Conservation (phyloP, 2,888 invertebrate species). For the Noctua janthe region DNA sequence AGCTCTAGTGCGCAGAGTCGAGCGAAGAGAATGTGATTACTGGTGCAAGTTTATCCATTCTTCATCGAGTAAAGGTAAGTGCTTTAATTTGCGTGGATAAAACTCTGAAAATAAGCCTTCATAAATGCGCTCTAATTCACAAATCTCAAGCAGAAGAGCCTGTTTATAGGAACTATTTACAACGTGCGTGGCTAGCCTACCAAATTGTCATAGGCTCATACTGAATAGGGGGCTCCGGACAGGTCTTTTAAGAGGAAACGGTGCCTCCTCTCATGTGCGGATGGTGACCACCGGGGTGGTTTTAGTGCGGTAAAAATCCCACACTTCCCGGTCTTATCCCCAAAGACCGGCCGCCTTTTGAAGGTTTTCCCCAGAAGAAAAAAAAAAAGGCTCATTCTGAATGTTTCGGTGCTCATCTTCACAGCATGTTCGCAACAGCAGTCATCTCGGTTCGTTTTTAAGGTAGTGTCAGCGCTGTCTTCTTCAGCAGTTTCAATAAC, state of each 20-base stretch:
- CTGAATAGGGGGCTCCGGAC: too few species aligned
- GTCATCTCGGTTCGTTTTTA: not conserved
- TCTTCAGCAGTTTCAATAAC: not conserved
- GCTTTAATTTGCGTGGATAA: not conserved
- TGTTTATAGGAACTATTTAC: not conserved
- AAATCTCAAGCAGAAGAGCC: not conserved
- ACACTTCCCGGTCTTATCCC: too few species aligned
- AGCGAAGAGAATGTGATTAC: not conserved
- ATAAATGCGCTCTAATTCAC: not conserved
- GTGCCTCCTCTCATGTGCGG: too few species aligned
- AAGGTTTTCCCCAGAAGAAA: too few species aligned
- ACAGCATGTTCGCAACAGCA: not conserved
- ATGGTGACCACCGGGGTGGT: too few species aligned
- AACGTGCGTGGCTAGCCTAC: not conserved
- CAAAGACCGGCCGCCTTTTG: too few species aligned
- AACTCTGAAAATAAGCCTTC: not conserved
- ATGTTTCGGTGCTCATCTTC: not conserved
- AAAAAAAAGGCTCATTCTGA: not conserved
- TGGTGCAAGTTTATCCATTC: not conserved
- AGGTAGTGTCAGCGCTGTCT: not conserved
- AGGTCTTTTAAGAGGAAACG: too few species aligned
- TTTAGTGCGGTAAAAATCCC: too few species aligned
- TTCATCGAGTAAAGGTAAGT: slow-evolving; percentile 29
- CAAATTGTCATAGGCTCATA: not conserved
- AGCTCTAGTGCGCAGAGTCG: not conserved